Percentiles rank a stretch among this genome's conserved stretches.
Conservation (phyloP, 2,888 invertebrate genomes). For the Drosophila neotestacea region DNA sequence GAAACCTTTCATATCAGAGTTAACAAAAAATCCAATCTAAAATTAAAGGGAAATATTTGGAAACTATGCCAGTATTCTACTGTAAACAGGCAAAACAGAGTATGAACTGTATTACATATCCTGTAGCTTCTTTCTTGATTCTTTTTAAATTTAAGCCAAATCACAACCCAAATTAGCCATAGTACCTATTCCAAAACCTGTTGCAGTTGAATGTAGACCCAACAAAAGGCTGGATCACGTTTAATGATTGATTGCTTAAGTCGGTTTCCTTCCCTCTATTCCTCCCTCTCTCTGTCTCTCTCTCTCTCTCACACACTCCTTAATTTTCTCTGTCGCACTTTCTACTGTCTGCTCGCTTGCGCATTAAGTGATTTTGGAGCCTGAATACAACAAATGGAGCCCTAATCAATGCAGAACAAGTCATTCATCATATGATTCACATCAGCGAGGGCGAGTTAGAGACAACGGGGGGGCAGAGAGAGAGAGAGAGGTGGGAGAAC, state of each 20-base stretch:
- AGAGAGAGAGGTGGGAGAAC: background rate
- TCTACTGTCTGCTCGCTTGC: conserved; percentile 24
- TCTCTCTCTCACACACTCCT: background rate
- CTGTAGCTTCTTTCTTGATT: background rate
- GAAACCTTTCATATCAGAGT: too few relatives aligned
- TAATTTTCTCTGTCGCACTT: background rate
- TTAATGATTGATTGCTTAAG: conserved; percentile 52
- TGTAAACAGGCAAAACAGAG: too few relatives aligned
- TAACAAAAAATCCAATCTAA: too few relatives aligned
- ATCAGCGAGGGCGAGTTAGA: background rate
- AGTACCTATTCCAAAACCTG: conserved; percentile 35
- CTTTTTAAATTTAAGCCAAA: background rate
- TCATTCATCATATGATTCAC: conserved; percentile 50
- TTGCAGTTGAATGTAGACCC: conserved; percentile 34
- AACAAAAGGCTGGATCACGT: conserved; percentile 28
- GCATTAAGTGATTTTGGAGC: conserved; percentile 18
- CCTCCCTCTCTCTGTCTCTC: background rate
- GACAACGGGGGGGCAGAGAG: background rate
- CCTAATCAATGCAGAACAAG: conserved; percentile 57
- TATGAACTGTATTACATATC: too few relatives aligned
- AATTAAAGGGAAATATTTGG: too few relatives aligned
- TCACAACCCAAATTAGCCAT: background rate
- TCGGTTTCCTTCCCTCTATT: background rate
- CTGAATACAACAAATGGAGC: conserved; percentile 25
- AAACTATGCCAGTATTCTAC: too few relatives aligned